Percentiles rank a stretch among this genome's conserved stretches.
phyloP scores from a whole-genome alignment of 1,140 invertebrate species.

The Macrobrachium nipponense region DNA sequence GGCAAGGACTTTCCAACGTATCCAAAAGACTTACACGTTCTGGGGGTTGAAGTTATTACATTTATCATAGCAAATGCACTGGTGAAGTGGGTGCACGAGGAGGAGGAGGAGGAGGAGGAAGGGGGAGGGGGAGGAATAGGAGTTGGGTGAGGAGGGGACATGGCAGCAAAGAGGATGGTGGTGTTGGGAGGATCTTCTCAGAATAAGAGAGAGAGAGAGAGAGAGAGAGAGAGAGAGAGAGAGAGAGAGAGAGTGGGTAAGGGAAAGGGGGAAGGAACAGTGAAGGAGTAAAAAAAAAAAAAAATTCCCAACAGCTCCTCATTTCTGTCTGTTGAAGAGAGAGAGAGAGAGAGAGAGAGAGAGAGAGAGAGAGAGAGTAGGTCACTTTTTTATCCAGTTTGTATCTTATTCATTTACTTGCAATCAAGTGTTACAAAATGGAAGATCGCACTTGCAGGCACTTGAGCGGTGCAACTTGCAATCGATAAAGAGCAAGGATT shows the following conservation, averaged over 20 bases:
- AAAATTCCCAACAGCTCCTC: background rate
- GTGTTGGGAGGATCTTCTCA: background rate
- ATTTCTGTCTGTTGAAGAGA: too few relatives aligned
- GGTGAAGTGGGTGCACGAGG: conserved; percentile 4
- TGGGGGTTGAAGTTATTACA: conserved; percentile 49
- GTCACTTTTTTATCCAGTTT: too few relatives aligned
- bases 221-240: conserved; percentile 26
- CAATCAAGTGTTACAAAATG: too few relatives aligned
- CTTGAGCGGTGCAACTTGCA: too few relatives aligned
- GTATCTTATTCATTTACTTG: too few relatives aligned
- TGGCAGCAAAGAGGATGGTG: background rate
- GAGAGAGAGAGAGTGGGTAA: background rate
- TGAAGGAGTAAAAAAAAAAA: background rate
- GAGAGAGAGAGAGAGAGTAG: too few relatives aligned
- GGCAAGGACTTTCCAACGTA: conserved; percentile 13
- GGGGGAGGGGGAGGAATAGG: too few relatives aligned
- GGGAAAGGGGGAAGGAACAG: background rate
- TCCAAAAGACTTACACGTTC: conserved; percentile 48
- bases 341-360: too few relatives aligned
- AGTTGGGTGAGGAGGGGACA: background rate
- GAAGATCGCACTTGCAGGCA: too few relatives aligned
- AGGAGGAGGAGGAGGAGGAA: background rate
- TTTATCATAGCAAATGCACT: conserved; percentile 54
- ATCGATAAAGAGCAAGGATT: too few relatives aligned
- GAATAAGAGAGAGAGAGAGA: conserved; percentile 20